These are phyloP conservation scores for Campaea margaritaria DNA, from an alignment of 2,888 invertebrate genomes.

Conservation along the genomic window DNA sequence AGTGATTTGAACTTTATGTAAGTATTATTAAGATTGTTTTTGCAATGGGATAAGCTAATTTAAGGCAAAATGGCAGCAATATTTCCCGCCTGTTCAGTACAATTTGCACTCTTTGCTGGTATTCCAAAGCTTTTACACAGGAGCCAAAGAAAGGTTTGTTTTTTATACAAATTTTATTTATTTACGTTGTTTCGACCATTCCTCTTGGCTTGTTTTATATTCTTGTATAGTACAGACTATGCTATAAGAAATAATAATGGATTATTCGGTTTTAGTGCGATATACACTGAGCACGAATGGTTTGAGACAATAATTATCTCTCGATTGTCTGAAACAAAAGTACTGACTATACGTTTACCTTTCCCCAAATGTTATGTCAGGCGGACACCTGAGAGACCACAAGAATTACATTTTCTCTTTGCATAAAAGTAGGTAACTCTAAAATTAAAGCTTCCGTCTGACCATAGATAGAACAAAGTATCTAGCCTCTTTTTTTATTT, in stretches of 20 bases:
- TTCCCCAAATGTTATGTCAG: too few relatives aligned
- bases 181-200: slow-evolving; percentile 56
- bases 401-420: too few relatives aligned
- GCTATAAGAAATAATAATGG: slow-evolving; percentile 46
- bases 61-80: slow-evolving; percentile 39
- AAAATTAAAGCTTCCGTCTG: too few relatives aligned
- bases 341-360: too few relatives aligned
- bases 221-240: slow-evolving; percentile 50
- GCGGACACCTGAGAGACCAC: too few relatives aligned
- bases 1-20: slow-evolving; percentile 69
- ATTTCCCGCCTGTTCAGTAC: slow-evolving; percentile 71
- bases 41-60: slow-evolving; percentile 56
- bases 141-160: slow-evolving; percentile 72
- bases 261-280: slow-evolving; percentile 41
- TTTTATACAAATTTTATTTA: slow-evolving; percentile 57
- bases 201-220: slow-evolving; percentile 55
- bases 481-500: too few relatives aligned
- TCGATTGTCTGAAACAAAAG: slow-evolving; percentile 19
- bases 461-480: too few relatives aligned
- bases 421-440: too few relatives aligned
- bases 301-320: too few relatives aligned
- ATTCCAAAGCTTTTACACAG: slow-evolving; percentile 64
- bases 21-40: slow-evolving; percentile 53
- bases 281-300: slow-evolving; percentile 29
- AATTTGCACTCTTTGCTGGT: slow-evolving; percentile 58